A percentile compares a stretch with the other conserved stretches of the same genome.
Evolutionary conservation across 2,797 vertebrate genomes (phyloP).

Genomic region (Pagetopsis macropterus): DNA sequence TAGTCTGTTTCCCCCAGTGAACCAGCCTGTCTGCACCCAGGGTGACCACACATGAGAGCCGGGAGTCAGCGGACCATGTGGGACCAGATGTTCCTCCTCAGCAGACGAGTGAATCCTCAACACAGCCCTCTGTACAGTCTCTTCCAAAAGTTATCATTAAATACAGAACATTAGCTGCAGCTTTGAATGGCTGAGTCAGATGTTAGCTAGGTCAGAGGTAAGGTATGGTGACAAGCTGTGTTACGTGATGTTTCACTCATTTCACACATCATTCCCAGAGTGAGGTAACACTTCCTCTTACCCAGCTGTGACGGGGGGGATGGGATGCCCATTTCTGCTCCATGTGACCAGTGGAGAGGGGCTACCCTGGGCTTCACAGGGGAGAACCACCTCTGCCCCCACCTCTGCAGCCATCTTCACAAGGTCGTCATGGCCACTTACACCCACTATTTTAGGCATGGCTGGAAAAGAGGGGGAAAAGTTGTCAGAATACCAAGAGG

Average conservation of each 20-base stretch:
- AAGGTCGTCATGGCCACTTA: constrained; percentile 53
- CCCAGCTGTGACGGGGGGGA: constrained; percentile 84
- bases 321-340: constrained; percentile 84
- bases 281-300: constrained; percentile 71
- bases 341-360: constrained; percentile 89
- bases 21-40: constrained; percentile 58
- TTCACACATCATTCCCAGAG: constrained; percentile 32
- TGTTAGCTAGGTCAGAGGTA: constrained; percentile 28
- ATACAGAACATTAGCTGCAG: constrained; percentile 38
- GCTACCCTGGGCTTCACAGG: constrained; percentile 87
- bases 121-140: constrained; percentile 40
- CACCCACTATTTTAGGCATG: constrained; percentile 85
- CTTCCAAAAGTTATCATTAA: constrained; percentile 55
- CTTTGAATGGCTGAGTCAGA: constrained; percentile 38
- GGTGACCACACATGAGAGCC: constrained; percentile 70
- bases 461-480: constrained; percentile 73
- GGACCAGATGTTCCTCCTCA: constrained; percentile 73
- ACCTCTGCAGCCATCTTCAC: constrained; percentile 81
- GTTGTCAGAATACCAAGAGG: neutral
- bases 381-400: constrained; percentile 88
- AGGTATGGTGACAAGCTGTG: constrained; percentile 32
- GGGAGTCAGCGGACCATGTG: constrained; percentile 38
- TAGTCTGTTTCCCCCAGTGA: constrained; percentile 40
- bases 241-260: constrained; percentile 25
- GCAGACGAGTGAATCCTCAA: constrained; percentile 41